Conservation (phyloP, 2,797 vertebrate genomes). For the Erethizon dorsatum region DNA sequence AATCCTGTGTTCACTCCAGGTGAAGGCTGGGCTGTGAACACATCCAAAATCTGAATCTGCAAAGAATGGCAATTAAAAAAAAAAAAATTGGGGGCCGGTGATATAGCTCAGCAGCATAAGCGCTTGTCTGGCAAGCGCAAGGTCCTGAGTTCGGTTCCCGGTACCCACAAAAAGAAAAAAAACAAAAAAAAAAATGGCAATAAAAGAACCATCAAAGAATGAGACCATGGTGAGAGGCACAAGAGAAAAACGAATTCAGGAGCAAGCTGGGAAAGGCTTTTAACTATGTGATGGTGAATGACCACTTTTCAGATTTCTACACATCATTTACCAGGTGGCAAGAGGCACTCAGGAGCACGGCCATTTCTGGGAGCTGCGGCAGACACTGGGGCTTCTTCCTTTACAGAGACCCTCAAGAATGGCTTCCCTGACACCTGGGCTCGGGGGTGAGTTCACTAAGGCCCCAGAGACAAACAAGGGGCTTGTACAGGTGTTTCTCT, state of each 20-base stretch:
- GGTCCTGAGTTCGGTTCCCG: too few species aligned
- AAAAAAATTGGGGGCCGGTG: too few species aligned
- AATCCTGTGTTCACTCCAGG: too few species aligned
- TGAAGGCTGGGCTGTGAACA: not conserved
- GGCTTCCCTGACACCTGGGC: not conserved
- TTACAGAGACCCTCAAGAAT: not conserved
- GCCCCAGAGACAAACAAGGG: constrained; percentile 24
- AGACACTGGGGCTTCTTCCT: not conserved
- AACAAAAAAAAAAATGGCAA: not conserved
- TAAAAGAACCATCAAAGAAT: not conserved
- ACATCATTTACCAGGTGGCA: not conserved
- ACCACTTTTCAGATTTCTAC: not conserved
- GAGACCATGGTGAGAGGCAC: not conserved
- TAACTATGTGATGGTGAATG: not conserved
- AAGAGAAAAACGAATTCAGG: not conserved
- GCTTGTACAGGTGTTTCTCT: not conserved
- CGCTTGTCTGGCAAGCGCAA: too few species aligned
- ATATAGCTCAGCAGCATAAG: too few species aligned
- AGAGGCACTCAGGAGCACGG: not conserved
- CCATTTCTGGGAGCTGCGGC: not conserved
- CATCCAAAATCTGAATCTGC: not conserved
- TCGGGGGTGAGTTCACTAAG: not conserved
- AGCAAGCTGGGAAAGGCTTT: not conserved
- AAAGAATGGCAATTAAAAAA: too few species aligned
- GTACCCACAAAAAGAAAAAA: too few species aligned